Evolutionary conservation across 2,113 vertebrate genomes (phyloP).

Genomic region (Lasiurus borealis): DNA sequence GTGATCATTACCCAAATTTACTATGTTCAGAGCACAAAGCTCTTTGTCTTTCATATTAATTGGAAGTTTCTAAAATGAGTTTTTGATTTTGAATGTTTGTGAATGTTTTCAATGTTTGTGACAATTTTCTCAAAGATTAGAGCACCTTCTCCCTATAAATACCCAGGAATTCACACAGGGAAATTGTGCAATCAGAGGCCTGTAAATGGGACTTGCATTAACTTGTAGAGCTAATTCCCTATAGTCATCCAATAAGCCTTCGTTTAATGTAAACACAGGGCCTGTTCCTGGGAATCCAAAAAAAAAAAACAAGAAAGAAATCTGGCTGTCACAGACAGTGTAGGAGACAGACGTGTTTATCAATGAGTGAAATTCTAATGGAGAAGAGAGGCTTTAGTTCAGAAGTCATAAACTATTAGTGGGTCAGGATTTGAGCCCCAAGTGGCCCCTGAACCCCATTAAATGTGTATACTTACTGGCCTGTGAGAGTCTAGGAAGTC

Average conservation of each 20-base stretch:
- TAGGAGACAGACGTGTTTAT: accelerated
- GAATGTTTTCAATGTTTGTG: neutral
- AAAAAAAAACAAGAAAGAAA: neutral
- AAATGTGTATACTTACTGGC: neutral
- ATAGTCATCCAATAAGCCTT: neutral
- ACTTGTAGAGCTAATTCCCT: neutral
- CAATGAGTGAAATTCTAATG: neutral
- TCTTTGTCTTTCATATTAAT: neutral
- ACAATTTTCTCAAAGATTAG: neutral
- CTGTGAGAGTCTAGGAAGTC: accelerated
- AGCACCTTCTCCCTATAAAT: neutral
- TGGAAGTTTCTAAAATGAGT: neutral
- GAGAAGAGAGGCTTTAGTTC: neutral
- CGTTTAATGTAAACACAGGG: neutral
- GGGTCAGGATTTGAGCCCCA: neutral
- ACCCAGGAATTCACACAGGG: neutral
- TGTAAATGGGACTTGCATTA: neutral
- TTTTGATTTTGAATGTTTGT: neutral
- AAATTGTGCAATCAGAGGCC: neutral
- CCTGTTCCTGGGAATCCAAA: neutral
- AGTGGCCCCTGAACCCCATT: neutral
- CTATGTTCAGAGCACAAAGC: neutral
- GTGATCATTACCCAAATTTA: neutral
- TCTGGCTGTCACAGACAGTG: neutral
- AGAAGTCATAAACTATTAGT: accelerated